phyloP scores from a whole-genome alignment of 2,113 vertebrate genomes.

The Vimba vimba region DNA sequence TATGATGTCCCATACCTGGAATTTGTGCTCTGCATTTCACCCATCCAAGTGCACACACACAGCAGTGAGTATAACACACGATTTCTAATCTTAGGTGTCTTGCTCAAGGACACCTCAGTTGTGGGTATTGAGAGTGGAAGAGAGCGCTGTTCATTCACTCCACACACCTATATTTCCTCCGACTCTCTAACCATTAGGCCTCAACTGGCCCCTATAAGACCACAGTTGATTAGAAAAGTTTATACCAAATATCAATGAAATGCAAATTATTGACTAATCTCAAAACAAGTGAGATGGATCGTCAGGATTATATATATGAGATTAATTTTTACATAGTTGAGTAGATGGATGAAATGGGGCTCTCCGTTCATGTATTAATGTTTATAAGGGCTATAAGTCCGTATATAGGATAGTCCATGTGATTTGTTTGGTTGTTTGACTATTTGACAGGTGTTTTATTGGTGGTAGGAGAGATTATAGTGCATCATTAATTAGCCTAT shows the following conservation, averaged over 20 bases:
- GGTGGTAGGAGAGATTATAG: not conserved
- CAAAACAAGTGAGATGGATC: not conserved
- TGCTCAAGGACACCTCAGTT: too few relatives aligned
- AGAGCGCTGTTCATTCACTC: too few relatives aligned
- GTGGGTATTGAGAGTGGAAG: too few relatives aligned
- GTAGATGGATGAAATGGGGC: not conserved
- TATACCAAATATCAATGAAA: not conserved
- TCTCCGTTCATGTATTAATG: not conserved
- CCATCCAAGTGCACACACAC: too few relatives aligned
- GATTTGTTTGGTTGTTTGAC: not conserved
- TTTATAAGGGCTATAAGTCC: not conserved
- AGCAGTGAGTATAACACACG: too few relatives aligned
- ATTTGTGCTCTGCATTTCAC: too few relatives aligned
- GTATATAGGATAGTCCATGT: not conserved
- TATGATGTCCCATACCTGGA: too few relatives aligned
- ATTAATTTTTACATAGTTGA: not conserved
- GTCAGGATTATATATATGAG: not conserved
- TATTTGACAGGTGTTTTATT: not conserved
- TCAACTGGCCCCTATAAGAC: constrained; percentile 50
- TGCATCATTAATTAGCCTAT: not conserved
- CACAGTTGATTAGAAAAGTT: not conserved
- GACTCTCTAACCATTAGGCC: too few relatives aligned
- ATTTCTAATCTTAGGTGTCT: too few relatives aligned
- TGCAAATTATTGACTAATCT: not conserved
- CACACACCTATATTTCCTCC: too few relatives aligned